Evolutionary conservation across 2,797 vertebrate genomes (phyloP).

Genomic region (Poeciliopsis presidionis): DNA sequence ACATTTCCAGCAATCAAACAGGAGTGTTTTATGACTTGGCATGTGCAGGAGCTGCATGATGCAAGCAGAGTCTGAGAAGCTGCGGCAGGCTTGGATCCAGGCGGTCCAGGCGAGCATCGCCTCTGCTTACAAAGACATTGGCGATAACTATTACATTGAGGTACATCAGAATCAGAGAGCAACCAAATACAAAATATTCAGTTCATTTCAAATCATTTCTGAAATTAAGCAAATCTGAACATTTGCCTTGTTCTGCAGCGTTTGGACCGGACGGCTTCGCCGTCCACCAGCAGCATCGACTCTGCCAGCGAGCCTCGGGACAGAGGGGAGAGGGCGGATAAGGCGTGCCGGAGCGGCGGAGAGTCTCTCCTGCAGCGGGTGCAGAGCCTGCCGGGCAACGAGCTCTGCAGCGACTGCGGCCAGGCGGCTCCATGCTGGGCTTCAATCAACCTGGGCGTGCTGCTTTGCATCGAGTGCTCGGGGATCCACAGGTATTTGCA

Average conservation of each 20-base stretch:
- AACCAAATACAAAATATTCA: background rate
- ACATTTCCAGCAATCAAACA: background rate
- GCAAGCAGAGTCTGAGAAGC: conserved; percentile 96
- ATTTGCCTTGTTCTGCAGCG: conserved; percentile 76
- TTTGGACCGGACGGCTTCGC: conserved; percentile 92
- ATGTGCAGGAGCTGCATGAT: conserved; percentile 93
- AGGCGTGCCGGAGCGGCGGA: conserved; percentile 81
- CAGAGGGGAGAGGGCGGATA: conserved; percentile 77
- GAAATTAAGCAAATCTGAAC: background rate
- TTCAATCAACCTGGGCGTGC: conserved; percentile 96
- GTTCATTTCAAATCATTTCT: background rate
- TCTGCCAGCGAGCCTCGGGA: conserved; percentile 90
- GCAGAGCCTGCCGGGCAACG: conserved; percentile 89
- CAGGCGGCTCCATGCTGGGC: conserved; percentile 95
- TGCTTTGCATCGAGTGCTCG: conserved; percentile 98
- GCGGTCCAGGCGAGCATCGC: conserved; percentile 97
- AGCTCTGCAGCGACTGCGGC: conserved; percentile 93
- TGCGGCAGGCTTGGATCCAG: conserved; percentile 95
- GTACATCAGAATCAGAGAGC: conserved; percentile 58
- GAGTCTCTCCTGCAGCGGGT: conserved; percentile 90
- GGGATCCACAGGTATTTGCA: conserved; percentile 92
- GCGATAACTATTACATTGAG: conserved; percentile 91
- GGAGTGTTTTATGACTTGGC: background rate
- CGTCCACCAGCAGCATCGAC: conserved; percentile 97
- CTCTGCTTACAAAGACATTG: conserved; percentile 93